phyloP scores from a whole-genome alignment of 2,797 vertebrate species.

The Eulemur albifrons region DNA sequence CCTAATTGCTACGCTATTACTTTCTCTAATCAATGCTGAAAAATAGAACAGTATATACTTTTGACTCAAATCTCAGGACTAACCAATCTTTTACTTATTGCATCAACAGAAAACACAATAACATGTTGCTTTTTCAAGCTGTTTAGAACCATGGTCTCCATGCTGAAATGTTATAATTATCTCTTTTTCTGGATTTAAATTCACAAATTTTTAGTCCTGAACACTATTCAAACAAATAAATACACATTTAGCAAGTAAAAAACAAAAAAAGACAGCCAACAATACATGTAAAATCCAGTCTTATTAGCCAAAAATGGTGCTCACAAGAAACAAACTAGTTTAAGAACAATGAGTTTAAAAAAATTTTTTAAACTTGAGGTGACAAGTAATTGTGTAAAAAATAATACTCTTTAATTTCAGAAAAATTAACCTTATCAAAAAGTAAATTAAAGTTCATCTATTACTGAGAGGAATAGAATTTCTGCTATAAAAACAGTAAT shows the following conservation, averaged over 20 bases:
- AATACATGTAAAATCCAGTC: neutral
- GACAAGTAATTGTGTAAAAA: slow-evolving; percentile 17
- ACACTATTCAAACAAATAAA: slow-evolving; percentile 36
- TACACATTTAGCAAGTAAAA: neutral
- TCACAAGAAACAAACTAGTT: neutral
- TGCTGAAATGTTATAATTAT: neutral
- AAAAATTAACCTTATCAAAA: slow-evolving; percentile 45
- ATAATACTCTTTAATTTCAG: slow-evolving; percentile 6
- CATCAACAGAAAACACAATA: neutral
- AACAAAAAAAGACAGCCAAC: neutral
- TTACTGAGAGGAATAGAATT: slow-evolving; percentile 25
- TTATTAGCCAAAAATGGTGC: neutral
- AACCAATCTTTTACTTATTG: neutral
- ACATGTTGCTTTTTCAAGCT: neutral
- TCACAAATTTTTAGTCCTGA: neutral
- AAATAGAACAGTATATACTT: neutral
- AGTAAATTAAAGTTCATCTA: neutral
- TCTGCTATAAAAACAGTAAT: neutral
- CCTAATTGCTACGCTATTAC: neutral
- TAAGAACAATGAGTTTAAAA: slow-evolving; percentile 5
- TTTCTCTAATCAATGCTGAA: neutral
- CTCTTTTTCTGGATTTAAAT: slow-evolving; percentile 31
- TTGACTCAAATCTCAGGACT: slow-evolving; percentile 25
- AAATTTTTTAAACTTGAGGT: neutral
- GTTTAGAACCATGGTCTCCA: neutral